Evolutionary conservation across 2,888 invertebrate species (phyloP), one percentile per base, ranked within the genome.

Genomic region (Doris montereyensis): DNA sequence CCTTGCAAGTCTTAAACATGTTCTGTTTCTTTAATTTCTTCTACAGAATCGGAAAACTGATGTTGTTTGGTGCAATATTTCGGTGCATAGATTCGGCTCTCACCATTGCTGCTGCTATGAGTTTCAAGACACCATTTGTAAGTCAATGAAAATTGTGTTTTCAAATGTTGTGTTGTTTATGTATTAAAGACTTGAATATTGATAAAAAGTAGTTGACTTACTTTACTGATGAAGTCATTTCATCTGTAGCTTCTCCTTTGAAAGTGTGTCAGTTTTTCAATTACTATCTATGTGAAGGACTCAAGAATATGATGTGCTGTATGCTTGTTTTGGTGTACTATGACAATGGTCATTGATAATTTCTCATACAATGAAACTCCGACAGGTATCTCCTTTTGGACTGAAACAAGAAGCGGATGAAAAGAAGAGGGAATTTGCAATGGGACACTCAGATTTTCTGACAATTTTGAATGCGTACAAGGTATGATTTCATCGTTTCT

Each of bases 61-160:
- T 97, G 78, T 91, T 97, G 17, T 94, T 97, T 91, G 96, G 95
- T 0, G 94, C 96, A 0, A 93, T 97, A 67, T 97, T 97, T 91
- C 95, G 96, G n/a, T 97, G 97, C 89, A 92, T 97, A 21, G 95
- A 97, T 90, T 96, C 97, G 1, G 94, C 97, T 28, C 94, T 96
- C 34, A 95, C 96, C 4, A 94, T 97, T 0, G 97, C 97, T 0
- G 96, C 97, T 0, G 94, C 95, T 3, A 94, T 97, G 84, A 95
- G 95, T 28, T 97, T 95, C 89, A 88, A 89, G 82, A 89, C 89
- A 32, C 89, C 90, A 28, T 90, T 90, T 87, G 89, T 90, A 84
- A 87, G 89, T 86, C 30, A 17, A 67, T 52, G n/a, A n/a, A n/a
- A n/a, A n/a, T n/a, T n/a, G n/a, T n/a, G n/a, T n/a, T n/a, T n/a